A percentile compares a stretch with the other conserved stretches of the same genome.
Evolutionary conservation across 2,797 vertebrate species (phyloP).

Genomic region (Gouania willdenowi): DNA sequence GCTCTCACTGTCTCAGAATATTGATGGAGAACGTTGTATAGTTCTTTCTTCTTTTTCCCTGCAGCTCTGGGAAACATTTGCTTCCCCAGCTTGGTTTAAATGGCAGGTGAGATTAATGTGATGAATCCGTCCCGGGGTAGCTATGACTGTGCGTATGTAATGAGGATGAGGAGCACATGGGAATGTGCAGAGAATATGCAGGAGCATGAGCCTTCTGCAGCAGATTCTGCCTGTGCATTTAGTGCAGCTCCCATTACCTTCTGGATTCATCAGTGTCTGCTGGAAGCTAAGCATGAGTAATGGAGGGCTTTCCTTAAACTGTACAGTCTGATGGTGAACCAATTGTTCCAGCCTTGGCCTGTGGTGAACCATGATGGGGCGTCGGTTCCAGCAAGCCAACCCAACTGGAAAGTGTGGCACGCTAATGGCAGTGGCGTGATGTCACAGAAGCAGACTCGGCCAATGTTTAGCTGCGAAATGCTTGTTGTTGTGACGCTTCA

Average conservation of each 20-base stretch:
- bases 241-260: slow-evolving; percentile 32
- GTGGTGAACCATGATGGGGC: slow-evolving; percentile 24
- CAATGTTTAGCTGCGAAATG: slow-evolving; percentile 27
- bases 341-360: slow-evolving; percentile 28
- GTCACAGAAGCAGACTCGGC: too few relatives aligned
- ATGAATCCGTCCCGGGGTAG: not conserved
- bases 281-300: slow-evolving; percentile 51
- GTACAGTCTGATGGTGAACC: slow-evolving; percentile 34
- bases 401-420: slow-evolving; percentile 9
- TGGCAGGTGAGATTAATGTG: slow-evolving; percentile 36
- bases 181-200: slow-evolving; percentile 45
- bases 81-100: slow-evolving; percentile 6
- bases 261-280: slow-evolving; percentile 33
- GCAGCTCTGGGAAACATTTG: slow-evolving; percentile 6
- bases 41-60: slow-evolving; percentile 8
- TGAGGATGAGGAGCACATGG: slow-evolving; percentile 11
- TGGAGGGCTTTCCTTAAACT: slow-evolving; percentile 58
- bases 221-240: slow-evolving; percentile 43
- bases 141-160: slow-evolving; percentile 6
- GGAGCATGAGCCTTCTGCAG: slow-evolving; percentile 27
- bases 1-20: slow-evolving; percentile 3
- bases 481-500: slow-evolving; percentile 50
- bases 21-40: slow-evolving; percentile 14
- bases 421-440: not conserved
- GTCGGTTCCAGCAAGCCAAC: slow-evolving; percentile 18